phyloP scores from a whole-genome alignment of 2,113 vertebrate genomes.

The Ochotona curzoniae region DNA sequence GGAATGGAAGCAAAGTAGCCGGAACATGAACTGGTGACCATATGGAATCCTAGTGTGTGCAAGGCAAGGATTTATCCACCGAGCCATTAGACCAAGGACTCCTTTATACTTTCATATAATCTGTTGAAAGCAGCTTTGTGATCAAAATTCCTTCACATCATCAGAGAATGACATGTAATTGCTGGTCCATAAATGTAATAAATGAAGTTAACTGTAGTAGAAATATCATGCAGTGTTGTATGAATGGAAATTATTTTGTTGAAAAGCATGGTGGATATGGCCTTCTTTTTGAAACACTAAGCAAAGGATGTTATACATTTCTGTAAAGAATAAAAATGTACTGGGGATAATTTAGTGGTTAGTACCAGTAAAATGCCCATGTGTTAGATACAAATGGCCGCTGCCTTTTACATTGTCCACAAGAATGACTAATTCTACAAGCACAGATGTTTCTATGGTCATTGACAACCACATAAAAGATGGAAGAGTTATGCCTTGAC shows the following conservation, averaged over 20 bases:
- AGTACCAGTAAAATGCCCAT: not conserved
- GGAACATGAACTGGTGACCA: no score
- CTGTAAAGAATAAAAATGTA: not conserved
- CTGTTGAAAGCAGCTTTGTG: not conserved
- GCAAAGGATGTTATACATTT: not conserved
- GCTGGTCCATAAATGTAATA: not conserved
- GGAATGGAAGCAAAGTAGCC: no score
- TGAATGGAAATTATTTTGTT: not conserved
- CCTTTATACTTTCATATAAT: not conserved
- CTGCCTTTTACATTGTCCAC: not conserved
- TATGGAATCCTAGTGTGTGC: no score
- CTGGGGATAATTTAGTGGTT: not conserved
- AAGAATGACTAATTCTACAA: not conserved
- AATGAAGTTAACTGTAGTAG: not conserved
- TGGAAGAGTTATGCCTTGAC: not conserved
- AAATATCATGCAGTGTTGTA: not conserved
- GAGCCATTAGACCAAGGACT: no score
- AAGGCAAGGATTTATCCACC: no score
- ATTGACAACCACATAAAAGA: not conserved
- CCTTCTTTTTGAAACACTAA: not conserved
- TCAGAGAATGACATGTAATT: not conserved
- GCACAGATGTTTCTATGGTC: not conserved
- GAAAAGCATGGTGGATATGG: not conserved
- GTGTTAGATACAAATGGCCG: not conserved
- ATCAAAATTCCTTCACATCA: not conserved